phyloP scores from a whole-genome alignment of 1,140 invertebrate genomes.

The Plodia interpunctella region DNA sequence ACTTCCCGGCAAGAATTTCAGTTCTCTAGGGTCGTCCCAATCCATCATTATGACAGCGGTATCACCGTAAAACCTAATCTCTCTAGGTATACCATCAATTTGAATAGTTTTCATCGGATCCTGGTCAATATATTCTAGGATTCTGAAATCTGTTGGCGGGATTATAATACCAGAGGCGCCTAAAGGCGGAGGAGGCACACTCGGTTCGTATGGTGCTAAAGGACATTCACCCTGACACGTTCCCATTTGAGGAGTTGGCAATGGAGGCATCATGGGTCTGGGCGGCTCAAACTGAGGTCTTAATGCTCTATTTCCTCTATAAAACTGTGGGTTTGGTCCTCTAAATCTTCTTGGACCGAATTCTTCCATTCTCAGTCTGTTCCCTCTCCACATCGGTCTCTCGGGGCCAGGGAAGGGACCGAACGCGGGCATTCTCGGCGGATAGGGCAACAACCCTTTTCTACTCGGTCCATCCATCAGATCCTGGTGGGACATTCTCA shows the following conservation, averaged over 20 bases:
- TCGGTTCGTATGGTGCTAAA: conserved; percentile 51
- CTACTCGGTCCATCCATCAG: conserved; percentile 24
- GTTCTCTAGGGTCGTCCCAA: conserved; percentile 90
- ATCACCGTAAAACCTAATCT: conserved; percentile 91
- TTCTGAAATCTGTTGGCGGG: conserved; percentile 77
- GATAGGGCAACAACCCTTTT: conserved; percentile 40
- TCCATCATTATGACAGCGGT: conserved; percentile 90
- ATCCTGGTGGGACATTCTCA: conserved; percentile 41
- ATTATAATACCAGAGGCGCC: conserved; percentile 60
- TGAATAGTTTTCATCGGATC: conserved; percentile 88
- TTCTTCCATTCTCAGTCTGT: conserved; percentile 43
- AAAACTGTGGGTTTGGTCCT: conserved; percentile 49
- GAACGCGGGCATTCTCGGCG: conserved; percentile 55
- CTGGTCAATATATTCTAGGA: conserved; percentile 80
- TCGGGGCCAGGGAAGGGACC: conserved; percentile 22
- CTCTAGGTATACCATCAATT: conserved; percentile 88
- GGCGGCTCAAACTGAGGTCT: conserved; percentile 45
- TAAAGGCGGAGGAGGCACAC: conserved; percentile 52
- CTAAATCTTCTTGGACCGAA: conserved; percentile 51
- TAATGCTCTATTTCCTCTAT: conserved; percentile 43
- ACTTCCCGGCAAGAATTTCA: conserved; percentile 87
- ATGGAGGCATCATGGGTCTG: conserved; percentile 33
- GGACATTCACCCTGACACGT: conserved; percentile 60
- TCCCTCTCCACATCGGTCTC: conserved; percentile 43
- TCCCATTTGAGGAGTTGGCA: conserved; percentile 52